Base-by-base conservation (phyloP, 2,797 vertebrate species). In the Dicrostonyx torquatus region DNA sequence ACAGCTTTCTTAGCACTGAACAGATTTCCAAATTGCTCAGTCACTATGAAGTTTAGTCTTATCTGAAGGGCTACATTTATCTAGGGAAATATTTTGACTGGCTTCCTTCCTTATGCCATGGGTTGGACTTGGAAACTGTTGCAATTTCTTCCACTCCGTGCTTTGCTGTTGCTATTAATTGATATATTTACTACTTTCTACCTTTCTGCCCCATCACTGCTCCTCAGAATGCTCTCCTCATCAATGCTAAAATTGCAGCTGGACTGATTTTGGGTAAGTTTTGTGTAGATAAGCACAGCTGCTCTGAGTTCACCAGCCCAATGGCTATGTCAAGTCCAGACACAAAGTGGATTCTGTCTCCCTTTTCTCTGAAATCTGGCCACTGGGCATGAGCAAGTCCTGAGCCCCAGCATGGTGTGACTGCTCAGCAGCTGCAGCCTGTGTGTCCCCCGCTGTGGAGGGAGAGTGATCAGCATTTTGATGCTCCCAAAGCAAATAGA, bases 401-500 rank as follows among this genome's bases (percentile, higher is more conserved):
- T 20, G 4, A 22, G 17, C 4, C 31, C 34, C 7, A n/a, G 40
- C 8, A 29, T 17, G 0, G 26, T 18, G 29, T 9, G 24, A 58
- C 10, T 6, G 17, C 12, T 64, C 13, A 12, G 10, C 1, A 58
- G 17, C 24, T 15, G 29, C 22, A 31, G 1, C 31, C 29, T 24
- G 10, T 4, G 0, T 10, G 17, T 77, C 45, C 53, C 53, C 18
- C 55, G 10, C 53, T 17, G 0, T 2, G 40, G 6, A n/a, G 6
- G 34, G n/a, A 40, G 1, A 6, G 40, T 37, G 40, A 6, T 20
- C 20, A 79, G 48, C 53, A 83, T 22, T 34, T 66, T 68, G 26
- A 91, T n/a, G 55, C 53, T 91, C 48, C 58, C 17, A 83, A 89
- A 89, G 29, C 26, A 92, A 85, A 55, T 18, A 1, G 7, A 84